Conservation (phyloP, 2,888 invertebrate species). For the Melanchra persicariae region DNA sequence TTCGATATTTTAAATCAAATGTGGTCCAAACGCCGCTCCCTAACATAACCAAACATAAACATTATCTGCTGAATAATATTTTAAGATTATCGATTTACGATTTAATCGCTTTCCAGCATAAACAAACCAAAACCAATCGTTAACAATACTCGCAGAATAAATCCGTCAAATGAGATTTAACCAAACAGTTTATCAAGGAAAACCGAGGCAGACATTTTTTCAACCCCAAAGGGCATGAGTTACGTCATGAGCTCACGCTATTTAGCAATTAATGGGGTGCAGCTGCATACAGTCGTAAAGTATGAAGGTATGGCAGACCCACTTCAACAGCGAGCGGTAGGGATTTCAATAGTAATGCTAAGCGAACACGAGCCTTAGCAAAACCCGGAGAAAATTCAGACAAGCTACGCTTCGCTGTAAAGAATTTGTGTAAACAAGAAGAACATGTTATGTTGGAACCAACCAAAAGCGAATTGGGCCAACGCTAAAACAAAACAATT, state of each 20-base stretch:
- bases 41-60: constrained; percentile 1
- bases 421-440: neutral
- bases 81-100: constrained; percentile 12
- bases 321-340: neutral
- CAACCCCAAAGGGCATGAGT: constrained; percentile 56
- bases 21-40: neutral
- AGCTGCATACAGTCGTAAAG: constrained; percentile 59
- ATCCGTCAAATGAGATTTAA: constrained; percentile 54
- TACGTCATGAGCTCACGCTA: constrained; percentile 66
- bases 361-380: neutral
- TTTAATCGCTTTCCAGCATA: constrained; percentile 36
- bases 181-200: constrained; percentile 41
- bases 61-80: constrained; percentile 3
- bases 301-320: constrained; percentile 9
- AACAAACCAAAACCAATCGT: constrained; percentile 42
- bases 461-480: neutral
- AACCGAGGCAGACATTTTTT: constrained; percentile 53
- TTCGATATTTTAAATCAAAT: neutral
- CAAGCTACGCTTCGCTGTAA: neutral
- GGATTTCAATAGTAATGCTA: constrained; percentile 25
- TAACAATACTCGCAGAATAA: constrained; percentile 47
- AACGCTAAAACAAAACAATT: neutral
- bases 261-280: constrained; percentile 65
- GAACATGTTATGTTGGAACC: neutral
- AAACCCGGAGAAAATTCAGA: neutral